Evolutionary conservation across 1,140 invertebrate species (phyloP).

Genomic region (Drosophila sulfurigaster): DNA sequence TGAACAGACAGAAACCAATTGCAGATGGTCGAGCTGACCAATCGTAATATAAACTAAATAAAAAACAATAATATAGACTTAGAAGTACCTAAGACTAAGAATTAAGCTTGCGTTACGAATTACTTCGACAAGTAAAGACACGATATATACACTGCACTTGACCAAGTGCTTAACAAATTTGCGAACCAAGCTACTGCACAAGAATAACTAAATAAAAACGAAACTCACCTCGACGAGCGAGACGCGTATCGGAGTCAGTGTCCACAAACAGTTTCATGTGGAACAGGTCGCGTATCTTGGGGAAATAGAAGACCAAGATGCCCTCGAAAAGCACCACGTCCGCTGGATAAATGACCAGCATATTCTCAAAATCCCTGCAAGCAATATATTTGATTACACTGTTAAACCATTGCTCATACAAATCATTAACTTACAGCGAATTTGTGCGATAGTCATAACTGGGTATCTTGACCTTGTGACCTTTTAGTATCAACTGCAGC

Average conservation of each 20-base stretch:
- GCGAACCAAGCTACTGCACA: too few relatives aligned
- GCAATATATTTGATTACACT: background rate
- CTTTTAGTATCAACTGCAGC: slow-evolving; percentile 92
- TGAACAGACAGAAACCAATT: too few relatives aligned
- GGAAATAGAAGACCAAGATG: slow-evolving; percentile 98
- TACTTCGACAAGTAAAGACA: too few relatives aligned
- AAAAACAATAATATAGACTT: too few relatives aligned
- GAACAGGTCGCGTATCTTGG: slow-evolving; percentile 96
- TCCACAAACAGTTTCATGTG: slow-evolving; percentile 99
- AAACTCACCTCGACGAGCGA: slow-evolving; percentile 94
- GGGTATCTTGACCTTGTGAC: slow-evolving; percentile 94
- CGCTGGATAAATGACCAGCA: slow-evolving; percentile 96
- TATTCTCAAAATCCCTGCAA: slow-evolving; percentile 89
- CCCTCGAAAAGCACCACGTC: slow-evolving; percentile 99
- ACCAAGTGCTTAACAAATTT: too few relatives aligned
- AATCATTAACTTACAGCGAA: slow-evolving; percentile 88
- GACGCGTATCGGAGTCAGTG: slow-evolving; percentile 98
- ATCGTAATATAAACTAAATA: too few relatives aligned
- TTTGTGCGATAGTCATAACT: slow-evolving; percentile 96
- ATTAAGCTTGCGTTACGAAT: too few relatives aligned
- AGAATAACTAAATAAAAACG: too few relatives aligned
- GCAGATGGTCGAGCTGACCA: too few relatives aligned
- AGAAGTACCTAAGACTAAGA: too few relatives aligned
- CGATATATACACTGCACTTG: too few relatives aligned
- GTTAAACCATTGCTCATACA: background rate